phyloP scores from a whole-genome alignment of 1,140 invertebrate species.

The Aphelenchoides besseyi region DNA sequence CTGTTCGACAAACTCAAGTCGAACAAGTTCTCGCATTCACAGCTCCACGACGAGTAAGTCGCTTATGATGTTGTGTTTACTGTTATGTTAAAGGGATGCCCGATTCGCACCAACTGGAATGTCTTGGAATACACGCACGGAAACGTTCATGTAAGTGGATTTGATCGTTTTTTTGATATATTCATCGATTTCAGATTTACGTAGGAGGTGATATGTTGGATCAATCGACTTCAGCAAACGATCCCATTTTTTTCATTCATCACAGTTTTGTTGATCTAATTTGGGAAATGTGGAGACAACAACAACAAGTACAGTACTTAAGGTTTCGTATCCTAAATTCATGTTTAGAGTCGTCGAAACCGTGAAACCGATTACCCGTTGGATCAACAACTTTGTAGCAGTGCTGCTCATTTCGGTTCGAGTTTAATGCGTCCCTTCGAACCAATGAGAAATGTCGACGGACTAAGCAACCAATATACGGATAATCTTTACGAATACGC shows the following conservation, averaged over 20 bases:
- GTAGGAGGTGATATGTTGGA: constrained; percentile 58
- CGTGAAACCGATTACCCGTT: constrained; percentile 45
- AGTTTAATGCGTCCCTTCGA: constrained; percentile 42
- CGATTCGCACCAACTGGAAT: constrained; percentile 36
- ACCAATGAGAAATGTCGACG: constrained; percentile 48
- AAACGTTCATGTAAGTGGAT: constrained; percentile 49
- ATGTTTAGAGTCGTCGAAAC: constrained; percentile 30
- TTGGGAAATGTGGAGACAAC: constrained; percentile 58
- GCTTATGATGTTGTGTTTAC: neutral
- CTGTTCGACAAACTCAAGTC: constrained; percentile 36
- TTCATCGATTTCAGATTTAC: constrained; percentile 36
- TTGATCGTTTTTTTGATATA: neutral
- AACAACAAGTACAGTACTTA: constrained; percentile 16
- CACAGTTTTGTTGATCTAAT: constrained; percentile 62
- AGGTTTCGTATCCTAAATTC: neutral
- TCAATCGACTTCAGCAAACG: constrained; percentile 57
- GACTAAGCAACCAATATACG: constrained; percentile 52
- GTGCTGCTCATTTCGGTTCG: constrained; percentile 49
- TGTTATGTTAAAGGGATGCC: constrained; percentile 28
- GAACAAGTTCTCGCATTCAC: constrained; percentile 46
- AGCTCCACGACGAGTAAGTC: constrained; percentile 39
- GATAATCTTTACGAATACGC: constrained; percentile 54
- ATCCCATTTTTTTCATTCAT: constrained; percentile 56
- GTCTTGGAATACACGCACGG: constrained; percentile 57
- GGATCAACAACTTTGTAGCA: constrained; percentile 37